Base-by-base conservation (phyloP, 2,113 vertebrate genomes). In the Gobiocypris rarus region DNA sequence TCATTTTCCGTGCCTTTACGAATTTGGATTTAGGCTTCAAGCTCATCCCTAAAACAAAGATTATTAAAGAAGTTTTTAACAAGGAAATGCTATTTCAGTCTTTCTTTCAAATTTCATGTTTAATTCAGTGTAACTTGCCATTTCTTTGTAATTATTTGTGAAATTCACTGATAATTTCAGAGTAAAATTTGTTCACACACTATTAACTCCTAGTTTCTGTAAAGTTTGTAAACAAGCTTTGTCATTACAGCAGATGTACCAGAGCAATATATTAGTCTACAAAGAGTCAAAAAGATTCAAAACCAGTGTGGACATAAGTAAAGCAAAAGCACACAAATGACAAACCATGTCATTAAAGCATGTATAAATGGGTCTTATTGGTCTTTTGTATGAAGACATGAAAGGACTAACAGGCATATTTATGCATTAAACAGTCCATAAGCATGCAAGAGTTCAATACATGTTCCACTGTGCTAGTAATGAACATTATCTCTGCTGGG, bases 401-500 rank as follows among this genome's bases (percentile, higher is more conserved):
- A 41, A 75, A 65, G 56, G 17, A 54, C 67, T 54, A 41, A 19
- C 48, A 70, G 54, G 54, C 54, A 43, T 17, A 67, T 75, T 75
- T 28, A 75, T 24, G 19, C 73, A 67, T 38, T 75, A 83, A 77
- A 65, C 58, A 43, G 56, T 79, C 67, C 75, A 76, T 22, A 59
- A 61, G 11, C 65, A 58, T 58, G 75, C 50, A 48, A 83, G 41
- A 31, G 85, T 82, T 91, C 89, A 89, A 87, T 89, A 91, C 56
- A 87, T 84, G 63, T 83, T 83, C 86, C 24, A 73, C 81, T 89
- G 58, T 84, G 87, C 75, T 82, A 76, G 74, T 86, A 86, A 89
- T 85, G 81, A 86, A 88, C 85, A 88, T 84, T 76, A 89, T 91
- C 91, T 88, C 87, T 69, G 59, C 41, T 75, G 77, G 67, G 88